Percentiles rank a stretch among this genome's conserved stretches.
These are phyloP conservation scores for Stenolophus ochropezus DNA, from an alignment of 2,888 invertebrate species.

Conservation along the genomic window DNA sequence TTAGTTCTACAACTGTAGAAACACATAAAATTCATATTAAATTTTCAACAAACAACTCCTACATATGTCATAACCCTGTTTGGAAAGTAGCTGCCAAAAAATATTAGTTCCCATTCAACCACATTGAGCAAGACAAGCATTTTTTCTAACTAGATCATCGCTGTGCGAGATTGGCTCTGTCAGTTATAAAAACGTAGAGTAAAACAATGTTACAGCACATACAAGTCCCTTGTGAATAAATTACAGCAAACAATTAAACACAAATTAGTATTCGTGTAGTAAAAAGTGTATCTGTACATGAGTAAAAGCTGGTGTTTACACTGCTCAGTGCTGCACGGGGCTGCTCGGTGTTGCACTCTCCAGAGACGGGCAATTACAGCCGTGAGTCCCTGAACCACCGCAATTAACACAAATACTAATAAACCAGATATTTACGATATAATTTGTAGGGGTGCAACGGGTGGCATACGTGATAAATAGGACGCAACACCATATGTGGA, in stretches of 20 bases:
- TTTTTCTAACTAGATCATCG: too few relatives aligned
- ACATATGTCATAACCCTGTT: too few relatives aligned
- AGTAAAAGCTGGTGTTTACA: slow-evolving; percentile 9
- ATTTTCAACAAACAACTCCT: too few relatives aligned
- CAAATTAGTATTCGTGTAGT: slow-evolving; percentile 5
- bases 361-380: neutral
- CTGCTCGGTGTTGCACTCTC: too few relatives aligned
- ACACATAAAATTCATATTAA: too few relatives aligned
- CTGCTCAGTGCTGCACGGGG: neutral
- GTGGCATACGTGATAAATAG: slow-evolving; percentile 30
- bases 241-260: neutral
- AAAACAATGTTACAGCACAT: neutral
- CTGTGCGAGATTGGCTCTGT: neutral
- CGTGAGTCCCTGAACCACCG: neutral
- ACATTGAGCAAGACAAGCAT: too few relatives aligned
- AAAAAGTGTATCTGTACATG: neutral
- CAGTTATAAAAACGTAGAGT: neutral
- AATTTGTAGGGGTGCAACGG: slow-evolving; percentile 45
- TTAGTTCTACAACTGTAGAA: too few relatives aligned
- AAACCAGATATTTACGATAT: slow-evolving; percentile 54
- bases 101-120: too few relatives aligned
- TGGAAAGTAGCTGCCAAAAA: too few relatives aligned
- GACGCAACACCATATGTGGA: slow-evolving; percentile 1
- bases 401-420: slow-evolving; percentile 49
- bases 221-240: neutral